Evolutionary conservation across 2,113 vertebrate genomes (phyloP).

Genomic region (Bubo blakistoni): DNA sequence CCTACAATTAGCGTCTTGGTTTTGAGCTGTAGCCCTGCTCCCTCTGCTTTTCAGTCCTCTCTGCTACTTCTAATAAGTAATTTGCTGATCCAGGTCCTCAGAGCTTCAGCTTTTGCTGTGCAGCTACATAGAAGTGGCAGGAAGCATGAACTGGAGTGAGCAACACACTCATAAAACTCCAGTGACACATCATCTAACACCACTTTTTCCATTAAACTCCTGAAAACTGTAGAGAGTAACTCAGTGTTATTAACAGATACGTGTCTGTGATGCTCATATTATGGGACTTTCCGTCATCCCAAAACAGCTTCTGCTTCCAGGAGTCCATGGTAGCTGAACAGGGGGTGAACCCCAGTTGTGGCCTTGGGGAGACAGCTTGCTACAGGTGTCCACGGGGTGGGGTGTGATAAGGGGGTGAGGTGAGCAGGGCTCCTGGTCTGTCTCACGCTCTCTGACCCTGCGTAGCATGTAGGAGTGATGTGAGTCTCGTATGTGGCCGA

Average conservation of each 20-base stretch:
- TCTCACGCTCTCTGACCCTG: not conserved
- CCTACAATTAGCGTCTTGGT: not conserved
- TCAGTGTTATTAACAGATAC: accelerated
- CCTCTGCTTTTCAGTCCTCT: not conserved
- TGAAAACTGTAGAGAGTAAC: not conserved
- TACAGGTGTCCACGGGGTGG: too few relatives aligned
- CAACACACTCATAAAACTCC: not conserved
- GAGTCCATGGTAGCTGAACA: not conserved
- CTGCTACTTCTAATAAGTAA: not conserved
- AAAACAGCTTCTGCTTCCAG: not conserved
- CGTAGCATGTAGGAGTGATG: not conserved
- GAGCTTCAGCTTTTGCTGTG: not conserved
- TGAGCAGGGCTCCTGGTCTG: not conserved
- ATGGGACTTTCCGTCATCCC: accelerated
- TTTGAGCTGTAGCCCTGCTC: not conserved
- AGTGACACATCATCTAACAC: too few relatives aligned
- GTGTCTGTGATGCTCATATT: accelerated
- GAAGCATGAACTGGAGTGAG: not conserved
- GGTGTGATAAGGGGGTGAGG: not conserved
- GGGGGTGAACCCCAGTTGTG: not conserved
- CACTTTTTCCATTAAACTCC: not conserved
- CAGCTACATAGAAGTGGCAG: not conserved
- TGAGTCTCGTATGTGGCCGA: not conserved
- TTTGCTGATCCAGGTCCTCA: not conserved
- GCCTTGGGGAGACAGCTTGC: not conserved